These are phyloP conservation scores for Zosterops japonicus DNA, from an alignment of 2,113 vertebrate genomes.

Conservation along the genomic window DNA sequence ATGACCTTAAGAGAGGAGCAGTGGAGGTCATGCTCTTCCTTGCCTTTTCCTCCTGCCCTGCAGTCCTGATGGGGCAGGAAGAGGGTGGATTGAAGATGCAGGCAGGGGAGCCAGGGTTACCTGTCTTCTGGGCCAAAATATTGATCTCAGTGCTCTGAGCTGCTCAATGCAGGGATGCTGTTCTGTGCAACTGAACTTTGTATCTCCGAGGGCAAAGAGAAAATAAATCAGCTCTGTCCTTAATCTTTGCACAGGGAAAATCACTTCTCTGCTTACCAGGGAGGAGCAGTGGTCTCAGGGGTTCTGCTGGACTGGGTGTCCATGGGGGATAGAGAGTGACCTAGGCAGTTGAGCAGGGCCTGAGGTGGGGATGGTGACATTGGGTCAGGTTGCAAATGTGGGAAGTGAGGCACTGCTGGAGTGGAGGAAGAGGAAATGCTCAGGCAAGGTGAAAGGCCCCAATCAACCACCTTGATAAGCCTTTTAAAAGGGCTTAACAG, in stretches of 20 bases:
- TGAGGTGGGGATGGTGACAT: rapidly evolving
- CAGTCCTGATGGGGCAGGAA: neutral
- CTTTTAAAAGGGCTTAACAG: neutral
- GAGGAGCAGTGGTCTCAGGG: neutral
- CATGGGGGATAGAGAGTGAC: rapidly evolving
- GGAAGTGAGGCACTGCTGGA: neutral
- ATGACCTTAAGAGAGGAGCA: neutral
- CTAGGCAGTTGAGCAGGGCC: neutral
- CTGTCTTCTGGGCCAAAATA: neutral
- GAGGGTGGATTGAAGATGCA: neutral
- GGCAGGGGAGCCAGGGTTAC: neutral
- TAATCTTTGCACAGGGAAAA: neutral
- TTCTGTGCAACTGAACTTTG: neutral
- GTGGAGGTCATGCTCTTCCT: rapidly evolving
- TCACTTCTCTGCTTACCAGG: neutral
- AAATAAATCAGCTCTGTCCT: neutral
- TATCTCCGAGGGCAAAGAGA: neutral
- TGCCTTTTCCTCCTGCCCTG: neutral
- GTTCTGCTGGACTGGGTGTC: neutral
- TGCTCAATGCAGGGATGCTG: rapidly evolving
- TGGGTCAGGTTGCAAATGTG: neutral
- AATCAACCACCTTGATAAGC: neutral
- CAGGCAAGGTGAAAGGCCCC: neutral
- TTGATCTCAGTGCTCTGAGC: neutral
- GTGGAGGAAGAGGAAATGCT: neutral